Evolutionary conservation across 2,888 invertebrate genomes (phyloP), one percentile per base, ranked within the genome.

Genomic region (Drosophila affinis): DNA sequence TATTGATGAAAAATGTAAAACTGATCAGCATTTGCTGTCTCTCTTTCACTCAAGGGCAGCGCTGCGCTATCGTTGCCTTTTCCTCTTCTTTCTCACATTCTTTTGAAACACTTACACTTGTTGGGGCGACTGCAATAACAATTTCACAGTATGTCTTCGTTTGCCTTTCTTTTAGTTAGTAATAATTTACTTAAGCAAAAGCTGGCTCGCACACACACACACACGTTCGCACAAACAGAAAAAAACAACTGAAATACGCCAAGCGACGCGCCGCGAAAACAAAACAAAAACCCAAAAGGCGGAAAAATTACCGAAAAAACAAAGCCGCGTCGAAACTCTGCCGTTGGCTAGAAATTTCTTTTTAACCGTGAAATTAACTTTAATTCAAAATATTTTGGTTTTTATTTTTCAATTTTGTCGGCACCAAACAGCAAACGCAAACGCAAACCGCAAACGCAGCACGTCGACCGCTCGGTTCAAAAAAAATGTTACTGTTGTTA

Each of bases 111-210:
- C 49, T 49, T 49, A 49, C 49, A 49, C 49, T 49, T 27, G 27
- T n/a, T 27, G 49, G 24, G 21, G 49, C 27, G 9, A 14, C 27
- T 27, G 53, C 34, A 34, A 39, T 7, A 39, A 39, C 39, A 39
- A 14, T n/a, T 39, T 14, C 14, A 6, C 39, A 10, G 44, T 18
- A 49, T 18, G 64, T 17, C 18, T 9, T 29, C 7, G 12, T 46
- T 54, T 27, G 44, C 45, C 55, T 65, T 51, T 34, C 45, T 57
- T 47, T 54, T 73, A 48, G 62, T 77, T 69, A 76, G 68, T 75
- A 76, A 73, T 83, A 75, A 78, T 78, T 79, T 80, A 78, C 77
- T 80, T 58, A 53, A 48, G 44, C 72, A 61, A 61, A 44, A 71
- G 45, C 55, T 32, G 18, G 29, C 53, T 47, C 24, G 69, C 61